Conservation (phyloP, 2,113 vertebrate genomes). For the Engraulis encrasicolus region DNA sequence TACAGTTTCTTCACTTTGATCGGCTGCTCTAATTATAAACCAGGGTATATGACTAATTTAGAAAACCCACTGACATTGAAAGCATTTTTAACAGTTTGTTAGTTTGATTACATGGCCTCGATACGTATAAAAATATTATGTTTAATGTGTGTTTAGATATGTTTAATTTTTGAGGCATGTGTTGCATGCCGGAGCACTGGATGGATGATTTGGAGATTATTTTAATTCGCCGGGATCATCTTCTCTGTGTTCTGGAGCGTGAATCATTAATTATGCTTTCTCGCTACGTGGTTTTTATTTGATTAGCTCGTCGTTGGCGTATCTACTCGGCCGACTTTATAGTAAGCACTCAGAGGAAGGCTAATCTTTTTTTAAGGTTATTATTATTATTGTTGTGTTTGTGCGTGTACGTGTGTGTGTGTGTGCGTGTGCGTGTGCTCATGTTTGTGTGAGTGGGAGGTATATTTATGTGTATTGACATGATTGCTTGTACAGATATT, state of each 20-base stretch:
- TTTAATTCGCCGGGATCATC: not conserved
- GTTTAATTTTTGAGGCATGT: not conserved
- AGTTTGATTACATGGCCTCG: not conserved
- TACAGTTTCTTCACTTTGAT: too few species aligned
- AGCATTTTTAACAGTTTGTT: too few species aligned
- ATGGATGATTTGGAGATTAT: constrained; percentile 21
- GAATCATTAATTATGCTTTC: constrained; percentile 14
- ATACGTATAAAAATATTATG: not conserved
- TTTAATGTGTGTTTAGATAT: too few species aligned
- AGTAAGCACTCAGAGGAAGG: constrained; percentile 13
- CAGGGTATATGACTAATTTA: too few species aligned
- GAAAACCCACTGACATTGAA: too few species aligned
- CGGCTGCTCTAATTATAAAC: too few species aligned
- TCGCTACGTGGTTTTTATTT: constrained; percentile 14
- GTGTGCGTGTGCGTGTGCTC: not conserved
- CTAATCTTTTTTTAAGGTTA: constrained; percentile 14
- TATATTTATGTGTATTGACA: not conserved
- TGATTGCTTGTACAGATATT: not conserved
- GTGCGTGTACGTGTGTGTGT: not conserved
- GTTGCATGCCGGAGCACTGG: not conserved
- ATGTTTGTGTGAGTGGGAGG: not conserved
- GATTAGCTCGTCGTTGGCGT: constrained; percentile 12
- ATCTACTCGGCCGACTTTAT: not conserved
- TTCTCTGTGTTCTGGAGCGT: not conserved
- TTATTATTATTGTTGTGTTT: too few species aligned